These are phyloP conservation scores for Peromyscus aztecus DNA, from an alignment of 2,797 vertebrate genomes.

Conservation along the genomic window DNA sequence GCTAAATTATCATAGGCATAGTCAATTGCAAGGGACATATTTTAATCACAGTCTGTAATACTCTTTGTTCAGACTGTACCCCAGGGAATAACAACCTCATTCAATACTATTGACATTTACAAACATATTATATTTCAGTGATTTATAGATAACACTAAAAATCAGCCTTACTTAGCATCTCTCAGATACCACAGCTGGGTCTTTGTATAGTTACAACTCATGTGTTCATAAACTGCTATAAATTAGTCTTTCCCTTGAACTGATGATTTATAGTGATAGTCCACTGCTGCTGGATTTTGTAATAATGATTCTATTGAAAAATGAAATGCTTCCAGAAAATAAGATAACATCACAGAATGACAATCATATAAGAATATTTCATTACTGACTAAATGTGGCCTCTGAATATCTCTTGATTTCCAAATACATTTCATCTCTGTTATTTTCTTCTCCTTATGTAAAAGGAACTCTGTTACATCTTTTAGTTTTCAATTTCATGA, in stretches of 20 bases:
- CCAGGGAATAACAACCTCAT: background rate
- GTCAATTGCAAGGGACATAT: background rate
- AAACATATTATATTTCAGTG: background rate
- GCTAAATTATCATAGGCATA: slow-evolving; percentile 1
- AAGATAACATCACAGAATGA: background rate
- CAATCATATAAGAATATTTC: background rate
- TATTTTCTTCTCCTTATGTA: background rate
- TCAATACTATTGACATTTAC: background rate
- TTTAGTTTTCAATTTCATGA: slow-evolving; percentile 41
- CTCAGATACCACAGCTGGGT: slow-evolving; percentile 1
- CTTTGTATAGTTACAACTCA: slow-evolving; percentile 6
- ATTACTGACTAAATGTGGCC: background rate
- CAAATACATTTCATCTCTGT: background rate
- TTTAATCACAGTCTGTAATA: slow-evolving; percentile 20
- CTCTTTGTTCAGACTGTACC: background rate
- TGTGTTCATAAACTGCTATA: background rate
- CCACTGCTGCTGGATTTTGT: background rate
- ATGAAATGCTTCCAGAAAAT: slow-evolving; percentile 15
- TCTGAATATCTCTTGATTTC: slow-evolving; percentile 2
- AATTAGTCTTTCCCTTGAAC: slow-evolving; percentile 52
- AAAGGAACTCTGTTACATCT: background rate
- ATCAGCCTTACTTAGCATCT: slow-evolving; percentile 19
- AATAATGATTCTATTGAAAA: slow-evolving; percentile 13
- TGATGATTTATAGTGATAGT: slow-evolving; percentile 42
- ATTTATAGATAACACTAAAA: slow-evolving; percentile 56